Base-by-base conservation (phyloP, 2,113 vertebrate species). In the Rhipidura dahli region DNA sequence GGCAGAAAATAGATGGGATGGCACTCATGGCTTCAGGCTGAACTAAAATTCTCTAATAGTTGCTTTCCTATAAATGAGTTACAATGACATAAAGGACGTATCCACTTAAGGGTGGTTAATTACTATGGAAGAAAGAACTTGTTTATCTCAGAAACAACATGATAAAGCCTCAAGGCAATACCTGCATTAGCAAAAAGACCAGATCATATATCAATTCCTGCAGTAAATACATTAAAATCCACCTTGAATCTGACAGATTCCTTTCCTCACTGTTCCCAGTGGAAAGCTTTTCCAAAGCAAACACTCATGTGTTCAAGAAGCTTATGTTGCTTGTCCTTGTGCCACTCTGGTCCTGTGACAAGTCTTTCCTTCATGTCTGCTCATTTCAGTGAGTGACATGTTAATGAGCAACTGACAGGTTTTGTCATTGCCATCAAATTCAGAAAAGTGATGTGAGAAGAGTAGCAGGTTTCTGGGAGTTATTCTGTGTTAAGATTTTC, bases 81-180 rank as follows among this genome's bases (percentile, higher is more conserved):
- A 83, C 94, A 72, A 13, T 30, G 92, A 94, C 87, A 89, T 72
- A 89, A 94, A 86, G 59, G 30, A 31, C 49, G 1, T 51, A 64
- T 18, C 78, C n/a, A 93, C 27, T 86, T 80, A 88, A 65, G 68
- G 77, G 22, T 21, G 42, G 44, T 81, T 96, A 95, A 92, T 97
- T 95, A 89, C 68, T 70, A 10, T 73, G 63, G 82, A 87, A 80
- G 54, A 65, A 70, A 50, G 66, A 94, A 63, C 50, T 89, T 50
- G 12, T 70, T 45, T 73, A 37, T 92, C 70, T 76, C 73, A 23
- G 40, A 53, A 85, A 69, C 37, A 72, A 68, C 40, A 19, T 50
- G 24, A 37, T 65, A 31, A 24, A 27, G 66, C 64, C 47, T 92
- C 26, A 15, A 45, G 49, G 56, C 45, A 51, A 17, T 61, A 49